These are phyloP conservation scores for Zelostemma sp. DNA, from an alignment of 1,140 invertebrate genomes.

Conservation along the genomic window DNA sequence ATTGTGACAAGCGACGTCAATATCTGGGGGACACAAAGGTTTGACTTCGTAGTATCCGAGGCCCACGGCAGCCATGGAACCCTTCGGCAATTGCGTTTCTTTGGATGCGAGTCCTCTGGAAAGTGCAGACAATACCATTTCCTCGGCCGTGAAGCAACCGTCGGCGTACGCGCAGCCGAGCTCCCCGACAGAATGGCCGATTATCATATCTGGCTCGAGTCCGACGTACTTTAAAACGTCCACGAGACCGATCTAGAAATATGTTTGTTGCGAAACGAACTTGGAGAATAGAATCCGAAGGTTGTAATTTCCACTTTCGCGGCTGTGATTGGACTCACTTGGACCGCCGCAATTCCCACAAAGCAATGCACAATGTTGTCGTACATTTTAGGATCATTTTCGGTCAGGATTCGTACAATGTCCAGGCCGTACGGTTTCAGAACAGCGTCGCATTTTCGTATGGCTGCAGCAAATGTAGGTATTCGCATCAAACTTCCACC, in stretches of 20 bases:
- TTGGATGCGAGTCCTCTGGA: conserved; percentile 87
- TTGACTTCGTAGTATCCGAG: conserved; percentile 74
- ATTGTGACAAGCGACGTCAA: conserved; percentile 82
- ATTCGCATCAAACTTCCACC: conserved; percentile 75
- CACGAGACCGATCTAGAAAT: conserved; percentile 85
- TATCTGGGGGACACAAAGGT: conserved; percentile 26
- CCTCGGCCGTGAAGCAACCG: conserved; percentile 83
- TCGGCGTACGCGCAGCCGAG: conserved; percentile 88
- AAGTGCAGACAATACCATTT: conserved; percentile 85
- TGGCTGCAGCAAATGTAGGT: conserved; percentile 76
- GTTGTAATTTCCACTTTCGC: no score
- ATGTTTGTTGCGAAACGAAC: no score
- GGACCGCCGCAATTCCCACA: conserved; percentile 84
- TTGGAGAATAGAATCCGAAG: no score
- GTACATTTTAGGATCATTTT: conserved; percentile 72
- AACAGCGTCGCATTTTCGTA: conserved; percentile 72
- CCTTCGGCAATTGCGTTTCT: conserved; percentile 80
- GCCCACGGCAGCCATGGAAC: conserved; percentile 89
- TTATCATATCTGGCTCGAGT: conserved; percentile 79
- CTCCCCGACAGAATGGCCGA: conserved; percentile 87
- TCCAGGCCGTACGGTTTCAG: conserved; percentile 74
- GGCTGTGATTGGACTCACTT: no score
- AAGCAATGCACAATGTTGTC: conserved; percentile 77
- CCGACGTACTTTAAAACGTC: conserved; percentile 81
- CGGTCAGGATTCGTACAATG: conserved; percentile 75